These are phyloP conservation scores for Struthidea cinerea DNA, from an alignment of 2,113 vertebrate genomes.

Conservation along the genomic window DNA sequence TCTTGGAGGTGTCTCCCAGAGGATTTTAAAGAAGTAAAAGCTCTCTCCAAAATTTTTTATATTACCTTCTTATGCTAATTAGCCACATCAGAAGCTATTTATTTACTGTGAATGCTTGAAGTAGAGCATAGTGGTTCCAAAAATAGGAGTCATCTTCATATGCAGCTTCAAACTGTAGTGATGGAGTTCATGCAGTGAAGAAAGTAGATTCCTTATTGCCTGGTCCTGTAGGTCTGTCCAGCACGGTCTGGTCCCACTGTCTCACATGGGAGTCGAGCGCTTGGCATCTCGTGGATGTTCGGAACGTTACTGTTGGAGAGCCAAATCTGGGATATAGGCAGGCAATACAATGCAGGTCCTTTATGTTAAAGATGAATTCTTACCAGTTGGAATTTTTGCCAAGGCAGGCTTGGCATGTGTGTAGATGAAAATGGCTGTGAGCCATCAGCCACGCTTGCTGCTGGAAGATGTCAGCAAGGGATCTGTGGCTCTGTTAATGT, in stretches of 20 bases:
- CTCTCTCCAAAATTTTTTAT: neutral
- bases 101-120: slow-evolving; percentile 65
- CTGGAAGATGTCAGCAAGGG: slow-evolving; percentile 39
- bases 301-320: neutral
- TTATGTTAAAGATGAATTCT: slow-evolving; percentile 62
- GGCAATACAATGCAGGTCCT: slow-evolving; percentile 58
- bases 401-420: slow-evolving; percentile 56
- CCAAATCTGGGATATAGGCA: slow-evolving; percentile 15
- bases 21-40: slow-evolving; percentile 36
- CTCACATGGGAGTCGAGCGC: neutral
- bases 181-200: slow-evolving; percentile 39
- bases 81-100: slow-evolving; percentile 56
- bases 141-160: slow-evolving; percentile 34
- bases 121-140: slow-evolving; percentile 33
- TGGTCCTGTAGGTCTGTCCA: slow-evolving; percentile 51
- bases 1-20: neutral
- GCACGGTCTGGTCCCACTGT: slow-evolving; percentile 4
- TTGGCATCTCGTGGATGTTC: neutral
- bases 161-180: slow-evolving; percentile 18
- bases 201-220: slow-evolving; percentile 44
- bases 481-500: slow-evolving; percentile 3
- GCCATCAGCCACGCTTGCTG: slow-evolving; percentile 38
- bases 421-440: slow-evolving; percentile 56
- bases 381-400: slow-evolving; percentile 60
- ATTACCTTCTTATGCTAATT: slow-evolving; percentile 23